Evolutionary conservation across 1,140 invertebrate species (phyloP).

Genomic region (Rhopalosiphum padi): DNA sequence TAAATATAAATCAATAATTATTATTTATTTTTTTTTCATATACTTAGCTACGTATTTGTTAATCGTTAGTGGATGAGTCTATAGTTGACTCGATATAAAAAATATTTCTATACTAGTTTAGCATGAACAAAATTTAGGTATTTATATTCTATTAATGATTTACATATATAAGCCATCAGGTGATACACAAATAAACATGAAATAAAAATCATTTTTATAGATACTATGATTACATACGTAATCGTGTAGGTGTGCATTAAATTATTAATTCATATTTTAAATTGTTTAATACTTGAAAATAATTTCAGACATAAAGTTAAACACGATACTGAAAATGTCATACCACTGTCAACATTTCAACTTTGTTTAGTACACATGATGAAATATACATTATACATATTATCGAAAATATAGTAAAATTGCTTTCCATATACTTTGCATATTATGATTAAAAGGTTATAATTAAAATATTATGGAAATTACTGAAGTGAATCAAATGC

Average conservation of each 20-base stretch:
- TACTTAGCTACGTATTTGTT: background rate
- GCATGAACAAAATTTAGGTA: background rate
- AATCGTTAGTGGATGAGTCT: background rate
- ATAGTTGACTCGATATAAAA: background rate
- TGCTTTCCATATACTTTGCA: background rate
- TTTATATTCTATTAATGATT: background rate
- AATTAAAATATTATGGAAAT: background rate
- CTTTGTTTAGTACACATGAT: background rate
- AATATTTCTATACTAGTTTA: background rate
- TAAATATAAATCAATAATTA: background rate
- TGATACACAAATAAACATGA: background rate
- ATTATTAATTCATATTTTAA: background rate
- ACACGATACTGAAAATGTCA: background rate
- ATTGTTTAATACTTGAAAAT: background rate
- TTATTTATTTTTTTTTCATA: background rate
- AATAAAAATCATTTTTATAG: background rate
- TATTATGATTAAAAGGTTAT: slow-evolving; percentile 14
- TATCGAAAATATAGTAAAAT: background rate
- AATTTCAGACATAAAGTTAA: background rate
- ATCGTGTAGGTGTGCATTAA: background rate
- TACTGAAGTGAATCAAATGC: background rate
- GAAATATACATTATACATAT: background rate
- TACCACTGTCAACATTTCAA: background rate
- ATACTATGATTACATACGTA: background rate
- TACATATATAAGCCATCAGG: background rate